These are phyloP conservation scores for Netelia virgata DNA, from an alignment of 2,888 invertebrate genomes.

Conservation along the genomic window DNA sequence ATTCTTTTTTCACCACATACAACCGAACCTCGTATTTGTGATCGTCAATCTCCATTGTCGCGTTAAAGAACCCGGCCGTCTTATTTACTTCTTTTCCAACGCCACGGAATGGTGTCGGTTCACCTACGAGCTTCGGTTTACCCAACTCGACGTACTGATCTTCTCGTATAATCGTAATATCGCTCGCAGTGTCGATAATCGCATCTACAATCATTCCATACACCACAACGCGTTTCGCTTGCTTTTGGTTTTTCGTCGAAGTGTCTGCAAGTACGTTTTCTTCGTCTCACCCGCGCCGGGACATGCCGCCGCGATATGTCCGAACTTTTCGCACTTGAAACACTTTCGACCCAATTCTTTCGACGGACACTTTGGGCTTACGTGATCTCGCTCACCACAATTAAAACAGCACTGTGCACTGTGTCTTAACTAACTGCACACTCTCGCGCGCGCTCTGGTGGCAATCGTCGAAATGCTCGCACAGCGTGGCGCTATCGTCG, in stretches of 20 bases:
- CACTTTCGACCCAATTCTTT: constrained; percentile 41
- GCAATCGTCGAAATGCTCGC: too few species aligned
- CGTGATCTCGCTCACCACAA: constrained; percentile 30
- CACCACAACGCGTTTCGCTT: constrained; percentile 17
- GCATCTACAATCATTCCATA: constrained; percentile 23
- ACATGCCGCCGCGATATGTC: constrained; percentile 34
- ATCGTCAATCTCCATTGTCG: not conserved
- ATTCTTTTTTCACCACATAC: constrained; percentile 23
- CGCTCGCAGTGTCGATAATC: constrained; percentile 33
- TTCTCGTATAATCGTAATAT: constrained; percentile 29
- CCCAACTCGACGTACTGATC: constrained; percentile 17
- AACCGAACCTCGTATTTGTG: too few species aligned
- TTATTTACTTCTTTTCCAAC: not conserved
- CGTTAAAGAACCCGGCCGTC: constrained; percentile 4
- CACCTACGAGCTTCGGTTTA: constrained; percentile 10
- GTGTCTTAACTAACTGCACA: too few species aligned
- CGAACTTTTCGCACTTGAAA: constrained; percentile 31
- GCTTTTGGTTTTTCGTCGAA: constrained; percentile 11
- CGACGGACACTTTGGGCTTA: constrained; percentile 22
- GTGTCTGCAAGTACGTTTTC: constrained; percentile 18
- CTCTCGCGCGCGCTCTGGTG: too few species aligned
- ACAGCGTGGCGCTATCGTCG: too few species aligned
- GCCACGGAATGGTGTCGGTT: not conserved
- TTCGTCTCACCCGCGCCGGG: constrained; percentile 21
- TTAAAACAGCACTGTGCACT: constrained; percentile 18